Evolutionary conservation across 2,888 invertebrate genomes (phyloP).

Genomic region (Tanaodytes sp.): DNA sequence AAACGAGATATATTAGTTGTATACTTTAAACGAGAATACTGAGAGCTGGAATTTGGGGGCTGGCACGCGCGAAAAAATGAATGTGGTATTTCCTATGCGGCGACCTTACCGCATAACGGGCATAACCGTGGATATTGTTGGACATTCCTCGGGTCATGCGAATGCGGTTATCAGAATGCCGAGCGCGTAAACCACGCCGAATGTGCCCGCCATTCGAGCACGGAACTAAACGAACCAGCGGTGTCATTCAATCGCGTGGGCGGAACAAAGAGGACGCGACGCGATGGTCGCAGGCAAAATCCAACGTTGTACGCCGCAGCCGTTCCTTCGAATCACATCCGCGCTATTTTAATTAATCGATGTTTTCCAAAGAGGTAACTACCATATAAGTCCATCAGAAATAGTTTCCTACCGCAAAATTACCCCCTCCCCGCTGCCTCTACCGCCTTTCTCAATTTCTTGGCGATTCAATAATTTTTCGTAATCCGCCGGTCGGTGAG

Average conservation of each 20-base stretch:
- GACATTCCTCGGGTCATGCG: constrained; percentile 70
- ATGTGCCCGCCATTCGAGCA: constrained; percentile 64
- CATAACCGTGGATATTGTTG: constrained; percentile 55
- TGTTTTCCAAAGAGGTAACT: constrained; percentile 51
- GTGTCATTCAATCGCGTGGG: constrained; percentile 32
- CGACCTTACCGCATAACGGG: constrained; percentile 53
- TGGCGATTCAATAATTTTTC: too few relatives aligned
- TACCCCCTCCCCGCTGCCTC: too few relatives aligned
- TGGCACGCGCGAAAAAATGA: constrained; percentile 43
- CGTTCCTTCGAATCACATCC: constrained; percentile 69
- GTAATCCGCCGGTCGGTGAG: too few relatives aligned
- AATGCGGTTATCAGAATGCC: constrained; percentile 72
- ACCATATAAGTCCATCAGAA: constrained; percentile 38
- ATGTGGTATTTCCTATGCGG: constrained; percentile 53
- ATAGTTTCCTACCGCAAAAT: constrained; percentile 23
- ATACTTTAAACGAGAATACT: too few relatives aligned
- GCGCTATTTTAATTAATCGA: constrained; percentile 71
- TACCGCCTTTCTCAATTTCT: too few relatives aligned
- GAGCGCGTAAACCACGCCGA: constrained; percentile 71
- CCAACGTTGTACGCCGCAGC: constrained; percentile 63
- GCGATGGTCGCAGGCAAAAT: constrained; percentile 62
- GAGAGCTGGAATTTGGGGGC: constrained; percentile 21
- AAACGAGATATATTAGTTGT: too few relatives aligned
- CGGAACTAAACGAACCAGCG: constrained; percentile 56
- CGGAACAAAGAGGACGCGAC: constrained; percentile 52